Evolutionary conservation across 2,888 invertebrate genomes (phyloP).

Genomic region (Meloe dianella): DNA sequence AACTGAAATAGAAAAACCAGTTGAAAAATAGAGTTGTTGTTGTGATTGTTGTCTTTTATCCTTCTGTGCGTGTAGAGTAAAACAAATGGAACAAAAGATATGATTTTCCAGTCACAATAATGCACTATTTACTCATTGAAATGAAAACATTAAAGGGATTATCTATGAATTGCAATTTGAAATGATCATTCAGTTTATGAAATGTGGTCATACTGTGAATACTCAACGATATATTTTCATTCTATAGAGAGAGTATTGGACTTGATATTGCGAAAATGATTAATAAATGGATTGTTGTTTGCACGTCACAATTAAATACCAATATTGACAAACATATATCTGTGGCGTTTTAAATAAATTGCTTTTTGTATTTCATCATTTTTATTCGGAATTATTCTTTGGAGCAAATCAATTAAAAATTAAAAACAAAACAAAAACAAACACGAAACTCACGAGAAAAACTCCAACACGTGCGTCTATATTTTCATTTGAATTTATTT

Average conservation of each 20-base stretch:
- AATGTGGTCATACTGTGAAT: not conserved
- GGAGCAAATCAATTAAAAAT: too few species aligned
- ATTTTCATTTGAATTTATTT: not conserved
- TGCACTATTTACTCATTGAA: conserved; percentile 1
- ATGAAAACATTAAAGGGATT: conserved; percentile 6
- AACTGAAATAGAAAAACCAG: not conserved
- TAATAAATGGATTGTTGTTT: conserved; percentile 12
- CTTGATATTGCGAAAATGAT: conserved; percentile 1
- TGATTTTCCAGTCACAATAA: not conserved
- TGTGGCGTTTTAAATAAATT: not conserved
- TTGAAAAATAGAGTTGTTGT: not conserved
- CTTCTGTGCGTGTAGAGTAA: too few species aligned
- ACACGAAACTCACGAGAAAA: too few species aligned
- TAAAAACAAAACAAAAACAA: too few species aligned
- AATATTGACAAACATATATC: not conserved
- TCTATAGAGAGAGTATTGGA: not conserved
- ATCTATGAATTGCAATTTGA: conserved; percentile 8
- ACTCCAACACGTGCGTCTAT: not conserved
- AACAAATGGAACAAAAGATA: too few species aligned
- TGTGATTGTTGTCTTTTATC: too few species aligned
- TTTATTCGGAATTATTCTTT: too few species aligned
- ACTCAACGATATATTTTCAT: not conserved
- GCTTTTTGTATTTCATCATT: not conserved
- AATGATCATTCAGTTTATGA: conserved; percentile 8
- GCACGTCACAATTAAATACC: conserved; percentile 10